Evolutionary conservation across 30 jellyfish, hydroid and myxozoan species (phyloP), one percentile per base, ranked within the genome.

Genomic region (Aurelia aurita complex sp. Pacific): DNA sequence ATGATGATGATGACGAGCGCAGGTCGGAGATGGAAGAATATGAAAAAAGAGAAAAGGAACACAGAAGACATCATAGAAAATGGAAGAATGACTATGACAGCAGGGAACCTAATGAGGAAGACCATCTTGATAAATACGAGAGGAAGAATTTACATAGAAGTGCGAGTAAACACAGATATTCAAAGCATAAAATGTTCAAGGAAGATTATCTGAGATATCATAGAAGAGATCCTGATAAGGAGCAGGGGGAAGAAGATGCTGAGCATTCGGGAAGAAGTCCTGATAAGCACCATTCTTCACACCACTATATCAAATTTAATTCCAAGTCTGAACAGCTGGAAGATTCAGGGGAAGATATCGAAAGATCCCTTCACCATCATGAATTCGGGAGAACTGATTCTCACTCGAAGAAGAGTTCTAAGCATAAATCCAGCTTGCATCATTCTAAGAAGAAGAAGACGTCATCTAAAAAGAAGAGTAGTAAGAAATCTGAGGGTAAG

Each of bases 391-490:
- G 63, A 9, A 19, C 52, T 66, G 69, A 73, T n/a, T 73, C 51
- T 42, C 83, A 73, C 14, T 5, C 62, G 18, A 55, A 33, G 42
- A 55, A 17, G 59, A 46, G 23, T 13, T 16, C 50, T 53, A 75
- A 75, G 51, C 23, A 57, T 2, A 4, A 5, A 23, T 63, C 59
- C 29, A 51, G 14, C 17, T 53, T 16, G 2, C 53, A 67, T 17
- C 69, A 53, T 3, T 71, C 38, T 4, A 68, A 64, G 60, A 16
- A 69, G 60, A 69, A 73, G 23, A 62, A 55, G 23, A 66, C 42
- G 61, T 40, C 33, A 0, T 36, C 34, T 64, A 61, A 84, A 68
- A 73, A 73, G 82, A 40, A 52, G 29, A n/a, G 61, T 54, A 77
- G 64, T 23, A 57, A 69, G 23, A 57, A 57, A 36, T 60, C 69